Evolutionary conservation across 1,140 invertebrate genomes (phyloP).

Genomic region (Galendromus occidentalis): DNA sequence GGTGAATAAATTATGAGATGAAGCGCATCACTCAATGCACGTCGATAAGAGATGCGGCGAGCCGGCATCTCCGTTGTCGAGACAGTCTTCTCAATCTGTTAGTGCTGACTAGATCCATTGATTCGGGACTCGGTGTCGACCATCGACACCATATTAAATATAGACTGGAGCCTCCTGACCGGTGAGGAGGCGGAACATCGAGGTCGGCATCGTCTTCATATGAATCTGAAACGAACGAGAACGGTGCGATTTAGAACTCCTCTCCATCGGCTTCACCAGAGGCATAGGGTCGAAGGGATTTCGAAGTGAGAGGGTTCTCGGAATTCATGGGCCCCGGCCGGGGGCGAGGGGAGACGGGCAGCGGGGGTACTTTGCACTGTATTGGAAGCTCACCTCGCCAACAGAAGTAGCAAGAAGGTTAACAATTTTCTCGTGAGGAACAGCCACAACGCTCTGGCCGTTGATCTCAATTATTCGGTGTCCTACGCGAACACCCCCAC

Average conservation of each 20-base stretch:
- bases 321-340: too few species aligned
- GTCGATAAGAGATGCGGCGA: too few species aligned
- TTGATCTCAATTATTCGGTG: slow-evolving; percentile 99
- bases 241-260: not conserved
- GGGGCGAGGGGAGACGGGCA: too few species aligned
- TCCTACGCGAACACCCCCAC: slow-evolving; percentile 91
- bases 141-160: slow-evolving; percentile 36
- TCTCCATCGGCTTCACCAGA: not conserved
- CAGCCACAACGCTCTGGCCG: slow-evolving; percentile 93
- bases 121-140: not conserved
- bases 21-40: too few species aligned
- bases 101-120: slow-evolving; percentile 10
- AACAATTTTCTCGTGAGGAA: slow-evolving; percentile 97
- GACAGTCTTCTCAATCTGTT: not conserved
- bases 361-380: not conserved
- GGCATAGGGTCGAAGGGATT: slow-evolving; percentile 7
- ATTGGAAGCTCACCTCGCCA: slow-evolving; percentile 57
- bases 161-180: slow-evolving; percentile 98
- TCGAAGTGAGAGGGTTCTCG: not conserved
- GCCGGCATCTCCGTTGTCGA: too few species aligned
- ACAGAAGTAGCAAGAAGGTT: slow-evolving; percentile 93
- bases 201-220: slow-evolving; percentile 99
- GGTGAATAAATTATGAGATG: too few species aligned
- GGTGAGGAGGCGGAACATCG: slow-evolving; percentile 94
- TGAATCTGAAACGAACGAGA: slow-evolving; percentile 53